These are phyloP conservation scores for Latrodectus geometricus DNA, from an alignment of 1,140 invertebrate genomes.

Conservation along the genomic window DNA sequence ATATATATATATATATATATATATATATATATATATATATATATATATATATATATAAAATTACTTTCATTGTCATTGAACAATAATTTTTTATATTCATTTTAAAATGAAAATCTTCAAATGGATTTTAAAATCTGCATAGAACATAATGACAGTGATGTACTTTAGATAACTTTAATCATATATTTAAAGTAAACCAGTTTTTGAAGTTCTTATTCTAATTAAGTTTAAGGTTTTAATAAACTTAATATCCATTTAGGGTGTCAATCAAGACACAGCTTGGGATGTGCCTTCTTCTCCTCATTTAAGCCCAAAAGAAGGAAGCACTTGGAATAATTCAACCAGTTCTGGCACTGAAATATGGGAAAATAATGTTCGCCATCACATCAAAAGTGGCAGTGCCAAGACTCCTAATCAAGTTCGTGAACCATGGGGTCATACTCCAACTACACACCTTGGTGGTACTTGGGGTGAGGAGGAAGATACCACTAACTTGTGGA, in stretches of 20 bases:
- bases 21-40: no score
- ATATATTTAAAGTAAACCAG: no score
- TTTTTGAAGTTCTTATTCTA: no score
- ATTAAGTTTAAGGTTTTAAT: not conserved
- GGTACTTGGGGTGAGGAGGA: slow-evolving; percentile 96
- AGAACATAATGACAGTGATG: no score
- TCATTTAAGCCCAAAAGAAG: slow-evolving; percentile 79
- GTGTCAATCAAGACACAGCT: slow-evolving; percentile 92
- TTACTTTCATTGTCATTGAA: no score
- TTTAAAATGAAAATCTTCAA: no score
- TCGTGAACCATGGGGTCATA: slow-evolving; percentile 84
- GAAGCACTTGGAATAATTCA: slow-evolving; percentile 60
- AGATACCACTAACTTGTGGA: slow-evolving; percentile 75
- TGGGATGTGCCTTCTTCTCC: slow-evolving; percentile 92
- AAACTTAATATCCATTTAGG: slow-evolving; percentile 70
- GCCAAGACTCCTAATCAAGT: slow-evolving; percentile 24
- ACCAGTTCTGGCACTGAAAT: slow-evolving; percentile 80
- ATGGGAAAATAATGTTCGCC: slow-evolving; percentile 91
- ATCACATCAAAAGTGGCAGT: slow-evolving; percentile 71
- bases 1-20: no score
- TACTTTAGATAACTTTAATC: no score
- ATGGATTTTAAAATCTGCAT: no score
- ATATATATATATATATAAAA: no score
- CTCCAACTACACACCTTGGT: slow-evolving; percentile 89
- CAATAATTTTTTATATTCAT: no score